Evolutionary conservation across 2,113 vertebrate genomes (phyloP).

Genomic region (Tursiops truncatus): DNA sequence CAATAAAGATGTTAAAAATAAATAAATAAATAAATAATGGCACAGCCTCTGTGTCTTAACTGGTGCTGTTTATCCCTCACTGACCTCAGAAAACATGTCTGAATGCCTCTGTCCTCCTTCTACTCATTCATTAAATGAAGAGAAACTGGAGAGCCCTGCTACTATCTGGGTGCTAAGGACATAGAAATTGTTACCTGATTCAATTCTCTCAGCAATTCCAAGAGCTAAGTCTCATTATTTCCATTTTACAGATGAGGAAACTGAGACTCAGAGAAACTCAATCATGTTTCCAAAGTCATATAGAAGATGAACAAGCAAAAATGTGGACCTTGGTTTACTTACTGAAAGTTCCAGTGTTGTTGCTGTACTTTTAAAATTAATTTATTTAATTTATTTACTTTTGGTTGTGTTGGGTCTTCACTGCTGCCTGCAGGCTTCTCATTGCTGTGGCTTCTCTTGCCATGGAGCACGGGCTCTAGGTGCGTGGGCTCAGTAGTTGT

Average conservation of each 20-base stretch:
- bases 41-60: not conserved
- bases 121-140: not conserved
- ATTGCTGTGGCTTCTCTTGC: no score
- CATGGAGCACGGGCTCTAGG: fast-evolving
- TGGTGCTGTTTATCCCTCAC: not conserved
- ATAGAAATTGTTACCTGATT: not conserved
- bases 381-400: no score
- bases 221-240: not conserved
- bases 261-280: not conserved
- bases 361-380: no score
- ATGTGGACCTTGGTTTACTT: not conserved
- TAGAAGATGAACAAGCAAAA: not conserved
- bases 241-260: not conserved
- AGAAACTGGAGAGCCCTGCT: not conserved
- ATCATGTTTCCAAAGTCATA: fast-evolving
- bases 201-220: not conserved
- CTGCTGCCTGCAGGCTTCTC: no score
- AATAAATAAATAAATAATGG: no score
- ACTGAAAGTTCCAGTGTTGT: not conserved
- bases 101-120: not conserved
- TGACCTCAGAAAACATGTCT: not conserved
- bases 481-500: no score
- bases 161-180: not conserved
- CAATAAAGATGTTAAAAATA: no score
- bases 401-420: no score